Conservation (phyloP, 1,140 invertebrate species). For the Probaryconus sp. region DNA sequence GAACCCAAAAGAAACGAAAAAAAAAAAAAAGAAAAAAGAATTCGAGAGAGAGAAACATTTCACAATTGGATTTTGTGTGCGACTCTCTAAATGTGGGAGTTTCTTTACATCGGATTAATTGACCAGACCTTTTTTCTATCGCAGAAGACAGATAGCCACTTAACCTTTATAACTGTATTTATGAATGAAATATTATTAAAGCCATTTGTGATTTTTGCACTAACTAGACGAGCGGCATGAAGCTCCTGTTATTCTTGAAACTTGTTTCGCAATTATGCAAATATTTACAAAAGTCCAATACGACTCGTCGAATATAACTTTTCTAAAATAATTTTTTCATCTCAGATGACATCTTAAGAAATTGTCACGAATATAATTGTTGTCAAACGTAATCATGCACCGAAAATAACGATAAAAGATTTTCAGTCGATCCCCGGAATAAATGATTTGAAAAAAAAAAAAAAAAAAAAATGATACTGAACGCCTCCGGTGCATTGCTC, state of each 20-base stretch:
- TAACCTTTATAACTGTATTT: slow-evolving; percentile 25
- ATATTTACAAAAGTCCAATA: too few species aligned
- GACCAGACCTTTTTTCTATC: slow-evolving; percentile 32
- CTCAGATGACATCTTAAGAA: too few species aligned
- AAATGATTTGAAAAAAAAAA: too few species aligned
- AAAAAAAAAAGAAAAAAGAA: slow-evolving; percentile 14
- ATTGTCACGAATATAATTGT: too few species aligned
- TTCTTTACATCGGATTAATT: slow-evolving; percentile 37
- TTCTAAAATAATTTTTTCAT: too few species aligned
- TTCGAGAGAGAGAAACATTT: slow-evolving; percentile 31
- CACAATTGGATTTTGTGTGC: slow-evolving; percentile 13
- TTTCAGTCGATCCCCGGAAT: too few species aligned
- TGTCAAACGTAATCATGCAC: too few species aligned
- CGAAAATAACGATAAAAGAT: too few species aligned
- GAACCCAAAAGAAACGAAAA: slow-evolving; percentile 3
- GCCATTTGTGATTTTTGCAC: not conserved
- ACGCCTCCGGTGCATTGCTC: slow-evolving; percentile 12
- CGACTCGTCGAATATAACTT: too few species aligned
- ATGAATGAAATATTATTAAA: slow-evolving; percentile 32
- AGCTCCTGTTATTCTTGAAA: slow-evolving; percentile 2
- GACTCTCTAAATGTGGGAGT: slow-evolving; percentile 27
- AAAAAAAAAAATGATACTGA: too few species aligned
- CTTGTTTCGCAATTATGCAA: too few species aligned
- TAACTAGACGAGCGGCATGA: slow-evolving; percentile 23
- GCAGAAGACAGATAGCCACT: slow-evolving; percentile 42